These are phyloP conservation scores for Camelus dromedarius DNA, from an alignment of 2,113 vertebrate species.

Conservation along the genomic window DNA sequence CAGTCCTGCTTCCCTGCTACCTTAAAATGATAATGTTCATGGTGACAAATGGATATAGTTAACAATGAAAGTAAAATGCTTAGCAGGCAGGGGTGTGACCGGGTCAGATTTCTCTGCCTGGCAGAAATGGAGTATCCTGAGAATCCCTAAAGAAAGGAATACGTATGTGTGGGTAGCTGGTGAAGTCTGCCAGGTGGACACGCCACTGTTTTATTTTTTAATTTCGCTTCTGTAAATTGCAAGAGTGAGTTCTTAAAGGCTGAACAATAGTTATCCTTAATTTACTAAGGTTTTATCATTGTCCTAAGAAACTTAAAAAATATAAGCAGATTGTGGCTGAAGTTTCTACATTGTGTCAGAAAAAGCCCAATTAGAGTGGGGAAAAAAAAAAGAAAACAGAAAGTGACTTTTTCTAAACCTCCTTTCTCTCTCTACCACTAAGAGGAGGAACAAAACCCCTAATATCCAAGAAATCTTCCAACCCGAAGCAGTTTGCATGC, in stretches of 20 bases:
- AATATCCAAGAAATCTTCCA: constrained; percentile 15
- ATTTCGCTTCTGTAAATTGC: background rate
- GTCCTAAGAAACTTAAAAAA: constrained; percentile 21
- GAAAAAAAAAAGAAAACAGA: background rate
- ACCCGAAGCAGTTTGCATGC: background rate
- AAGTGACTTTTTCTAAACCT: background rate
- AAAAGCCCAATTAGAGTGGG: constrained; percentile 30
- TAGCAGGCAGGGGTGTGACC: constrained; percentile 62
- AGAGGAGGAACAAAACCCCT: background rate
- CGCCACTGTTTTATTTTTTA: background rate
- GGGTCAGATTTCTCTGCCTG: constrained; percentile 63
- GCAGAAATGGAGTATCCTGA: constrained; percentile 42
- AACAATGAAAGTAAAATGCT: constrained; percentile 75
- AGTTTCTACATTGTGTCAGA: constrained; percentile 24
- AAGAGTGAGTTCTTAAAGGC: background rate
- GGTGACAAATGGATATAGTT: constrained; percentile 70
- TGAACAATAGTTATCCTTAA: constrained; percentile 16
- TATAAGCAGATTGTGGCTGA: background rate
- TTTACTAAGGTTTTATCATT: constrained; percentile 4
- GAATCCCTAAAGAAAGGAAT: constrained; percentile 46
- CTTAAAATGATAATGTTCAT: constrained; percentile 77
- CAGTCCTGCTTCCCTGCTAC: constrained; percentile 65
- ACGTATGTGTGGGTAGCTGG: background rate
- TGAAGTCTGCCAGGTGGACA: constrained; percentile 3
- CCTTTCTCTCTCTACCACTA: background rate